Evolutionary conservation across 2,113 vertebrate genomes (phyloP).

Genomic region (Nestor notabilis): DNA sequence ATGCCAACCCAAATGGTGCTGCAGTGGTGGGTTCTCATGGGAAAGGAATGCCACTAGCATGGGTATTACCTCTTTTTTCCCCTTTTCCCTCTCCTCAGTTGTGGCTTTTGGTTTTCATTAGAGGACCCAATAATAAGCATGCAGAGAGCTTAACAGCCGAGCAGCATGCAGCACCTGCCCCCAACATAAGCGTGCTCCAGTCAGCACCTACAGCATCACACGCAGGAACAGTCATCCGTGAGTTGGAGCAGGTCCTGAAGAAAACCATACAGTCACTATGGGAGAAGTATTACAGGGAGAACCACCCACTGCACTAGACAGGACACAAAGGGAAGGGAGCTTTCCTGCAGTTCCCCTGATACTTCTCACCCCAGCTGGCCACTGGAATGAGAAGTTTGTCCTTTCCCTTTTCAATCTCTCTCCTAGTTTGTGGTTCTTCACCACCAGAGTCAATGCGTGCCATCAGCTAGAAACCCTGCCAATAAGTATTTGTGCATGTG

Average conservation of each 20-base stretch:
- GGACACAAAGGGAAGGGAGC: background rate
- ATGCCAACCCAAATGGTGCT: background rate
- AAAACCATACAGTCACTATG: accelerated
- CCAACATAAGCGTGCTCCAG: background rate
- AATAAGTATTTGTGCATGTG: background rate
- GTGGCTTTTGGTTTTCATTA: background rate
- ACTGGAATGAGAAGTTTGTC: background rate
- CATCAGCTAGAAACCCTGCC: background rate
- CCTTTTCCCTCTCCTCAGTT: background rate
- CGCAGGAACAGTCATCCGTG: background rate
- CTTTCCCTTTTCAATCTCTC: background rate
- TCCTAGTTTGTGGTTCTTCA: background rate
- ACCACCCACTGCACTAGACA: background rate
- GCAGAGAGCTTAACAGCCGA: background rate
- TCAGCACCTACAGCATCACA: background rate
- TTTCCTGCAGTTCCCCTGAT: background rate
- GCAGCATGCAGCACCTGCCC: background rate
- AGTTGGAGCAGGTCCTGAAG: background rate
- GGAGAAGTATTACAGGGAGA: background rate
- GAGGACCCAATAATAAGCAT: background rate
- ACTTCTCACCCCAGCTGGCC: background rate
- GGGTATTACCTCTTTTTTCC: background rate
- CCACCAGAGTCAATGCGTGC: background rate
- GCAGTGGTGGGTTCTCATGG: background rate
- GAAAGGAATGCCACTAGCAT: accelerated